Percentiles rank a stretch among this genome's conserved stretches.
Conservation (phyloP, 2,888 invertebrate species). For the Macroteleia sp. region DNA sequence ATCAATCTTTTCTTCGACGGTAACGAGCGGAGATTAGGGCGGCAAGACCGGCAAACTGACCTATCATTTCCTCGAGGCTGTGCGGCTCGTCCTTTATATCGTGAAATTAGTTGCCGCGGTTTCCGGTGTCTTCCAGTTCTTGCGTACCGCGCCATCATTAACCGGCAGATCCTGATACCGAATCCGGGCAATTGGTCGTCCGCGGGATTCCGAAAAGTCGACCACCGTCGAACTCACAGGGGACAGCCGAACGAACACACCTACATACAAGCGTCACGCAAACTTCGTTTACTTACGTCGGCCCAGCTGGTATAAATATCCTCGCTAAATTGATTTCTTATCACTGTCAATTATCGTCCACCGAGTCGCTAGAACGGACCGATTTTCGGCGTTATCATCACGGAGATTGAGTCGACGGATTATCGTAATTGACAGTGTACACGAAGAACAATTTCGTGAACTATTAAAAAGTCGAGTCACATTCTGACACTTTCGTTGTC, state of each 20-base stretch:
- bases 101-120: slow-evolving; percentile 78
- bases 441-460: slow-evolving; percentile 21
- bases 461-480: not conserved
- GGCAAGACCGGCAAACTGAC: slow-evolving; percentile 71
- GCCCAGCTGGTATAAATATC: not conserved
- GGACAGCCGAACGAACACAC: too few relatives aligned
- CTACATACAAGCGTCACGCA: slow-evolving; percentile 38
- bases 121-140: slow-evolving; percentile 76
- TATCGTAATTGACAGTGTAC: slow-evolving; percentile 29
- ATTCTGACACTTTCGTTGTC: slow-evolving; percentile 6
- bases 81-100: slow-evolving; percentile 76
- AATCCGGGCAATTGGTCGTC: slow-evolving; percentile 58
- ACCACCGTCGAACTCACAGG: slow-evolving; percentile 66
- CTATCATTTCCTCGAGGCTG: slow-evolving; percentile 70
- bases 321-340: slow-evolving; percentile 22
- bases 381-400: slow-evolving; percentile 11
- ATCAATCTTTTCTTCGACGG: slow-evolving; percentile 61
- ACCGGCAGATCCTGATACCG: slow-evolving; percentile 59
- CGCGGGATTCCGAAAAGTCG: slow-evolving; percentile 66
- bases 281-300: not conserved
- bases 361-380: not conserved
- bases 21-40: slow-evolving; percentile 68
- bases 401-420: slow-evolving; percentile 15
- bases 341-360: slow-evolving; percentile 28
- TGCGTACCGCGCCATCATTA: slow-evolving; percentile 72